Base-by-base conservation (phyloP, 1,140 invertebrate genomes). In the Lucilia sericata region DNA sequence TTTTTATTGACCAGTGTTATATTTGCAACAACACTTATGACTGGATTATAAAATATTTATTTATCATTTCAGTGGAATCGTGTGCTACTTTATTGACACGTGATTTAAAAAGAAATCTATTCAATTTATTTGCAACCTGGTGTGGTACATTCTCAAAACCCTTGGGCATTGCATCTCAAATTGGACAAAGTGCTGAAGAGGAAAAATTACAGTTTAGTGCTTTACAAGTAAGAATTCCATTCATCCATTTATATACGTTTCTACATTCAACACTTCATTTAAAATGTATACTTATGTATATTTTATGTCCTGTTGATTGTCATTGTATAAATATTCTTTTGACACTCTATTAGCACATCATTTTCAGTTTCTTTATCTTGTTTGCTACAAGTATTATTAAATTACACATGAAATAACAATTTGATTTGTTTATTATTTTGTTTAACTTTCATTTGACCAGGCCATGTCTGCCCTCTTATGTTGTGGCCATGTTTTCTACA, bases 381-480 rank as follows among this genome's bases (percentile, higher is more conserved):
- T n/a, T n/a, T 60, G 13, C 51, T 17, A 55, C 14, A 17, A 60
- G 14, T 60, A 60, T 60, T 60, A 60, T 60, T 60, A 60, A 42
- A 42, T 42, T 42, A 60, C 14, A 60, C 55, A 60, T 60, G 14
- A n/a, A n/a, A 7, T 60, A 60, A 60, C n/a, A 17, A n/a, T 60
- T 60, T n/a, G 14, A 60, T 60, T 60, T 60, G n/a, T 60, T 60
- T 60, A 60, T 65, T 65, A 30, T 74, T 21, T 34, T 5, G 25
- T 34, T 74, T 21, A 13, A 65, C 74, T 83, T 55, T 81, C 17
- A 36, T 30, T 82, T 42, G 42, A 42, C 42, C 93, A 97, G 93
- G 98, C 98, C 7, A 98, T 99, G 96, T 97, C 97, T 85, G 96
- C 97, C 42, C 92, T 99, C 2, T 93, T 99, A 0, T 99, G 97